phyloP scores from a whole-genome alignment of 1,140 invertebrate genomes.

The Megalonaias nervosa region DNA sequence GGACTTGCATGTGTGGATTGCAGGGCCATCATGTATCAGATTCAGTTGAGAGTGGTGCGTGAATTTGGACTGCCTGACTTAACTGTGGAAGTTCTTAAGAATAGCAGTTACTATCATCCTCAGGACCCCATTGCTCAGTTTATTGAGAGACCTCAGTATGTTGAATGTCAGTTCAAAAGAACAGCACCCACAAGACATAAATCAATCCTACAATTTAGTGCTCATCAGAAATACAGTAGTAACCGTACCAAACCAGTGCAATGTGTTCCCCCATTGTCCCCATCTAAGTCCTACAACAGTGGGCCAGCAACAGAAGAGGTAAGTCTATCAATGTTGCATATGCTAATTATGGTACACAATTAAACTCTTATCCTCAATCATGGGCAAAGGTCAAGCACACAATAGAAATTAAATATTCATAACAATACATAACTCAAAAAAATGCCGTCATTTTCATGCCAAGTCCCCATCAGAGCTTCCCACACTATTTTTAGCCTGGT shows the following conservation, averaged over 20 bases:
- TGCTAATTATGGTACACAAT: neutral
- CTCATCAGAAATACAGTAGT: conserved; percentile 12
- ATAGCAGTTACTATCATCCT: conserved; percentile 59
- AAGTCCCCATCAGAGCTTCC: too few species aligned
- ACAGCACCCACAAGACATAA: conserved; percentile 21
- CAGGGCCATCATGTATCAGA: conserved; percentile 83
- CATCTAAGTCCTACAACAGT: conserved; percentile 18
- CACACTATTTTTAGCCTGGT: too few species aligned
- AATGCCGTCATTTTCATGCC: too few species aligned
- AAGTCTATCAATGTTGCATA: neutral
- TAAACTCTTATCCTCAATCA: too few species aligned
- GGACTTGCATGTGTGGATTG: conserved; percentile 83
- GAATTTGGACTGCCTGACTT: conserved; percentile 95
- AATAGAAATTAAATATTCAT: too few species aligned
- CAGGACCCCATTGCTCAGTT: conserved; percentile 24
- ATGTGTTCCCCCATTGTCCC: conserved; percentile 41
- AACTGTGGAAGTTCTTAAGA: conserved; percentile 87
- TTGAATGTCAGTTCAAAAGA: conserved; percentile 10
- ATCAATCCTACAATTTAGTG: conserved; percentile 33
- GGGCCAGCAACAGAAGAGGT: neutral
- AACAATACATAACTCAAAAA: too few species aligned
- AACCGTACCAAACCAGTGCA: conserved; percentile 38
- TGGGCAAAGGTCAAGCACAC: too few species aligned
- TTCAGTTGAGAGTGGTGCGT: conserved; percentile 89
- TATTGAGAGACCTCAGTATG: conserved; percentile 15